Percentiles rank a stretch among this genome's conserved stretches.
These are phyloP conservation scores for Brachionus calyciflorus DNA, from an alignment of 1,140 invertebrate genomes.

Conservation along the genomic window DNA sequence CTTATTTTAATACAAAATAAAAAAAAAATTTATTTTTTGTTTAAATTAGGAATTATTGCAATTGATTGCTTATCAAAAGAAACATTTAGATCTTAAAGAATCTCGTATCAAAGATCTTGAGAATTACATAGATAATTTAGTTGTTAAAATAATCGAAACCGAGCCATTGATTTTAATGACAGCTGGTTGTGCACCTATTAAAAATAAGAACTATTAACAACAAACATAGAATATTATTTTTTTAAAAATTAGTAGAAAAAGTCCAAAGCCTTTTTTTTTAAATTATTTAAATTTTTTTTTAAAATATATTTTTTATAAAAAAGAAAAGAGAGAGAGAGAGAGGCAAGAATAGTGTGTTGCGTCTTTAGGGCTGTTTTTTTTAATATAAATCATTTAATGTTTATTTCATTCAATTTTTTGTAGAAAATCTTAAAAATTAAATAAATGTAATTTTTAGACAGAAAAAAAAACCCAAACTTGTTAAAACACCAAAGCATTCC, in stretches of 20 bases:
- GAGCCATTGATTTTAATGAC: conserved; percentile 44
- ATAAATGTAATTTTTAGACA: no score
- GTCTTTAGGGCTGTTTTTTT: no score
- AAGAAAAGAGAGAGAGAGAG: no score
- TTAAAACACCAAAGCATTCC: no score
- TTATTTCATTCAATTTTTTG: no score
- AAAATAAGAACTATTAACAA: background rate
- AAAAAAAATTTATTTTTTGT: background rate
- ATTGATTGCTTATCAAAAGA: conserved; percentile 41
- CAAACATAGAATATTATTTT: background rate
- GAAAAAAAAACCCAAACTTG: no score
- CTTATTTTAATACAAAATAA: background rate
- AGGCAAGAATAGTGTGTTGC: no score
- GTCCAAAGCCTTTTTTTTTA: background rate
- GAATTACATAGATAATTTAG: conserved; percentile 46
- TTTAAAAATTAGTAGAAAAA: background rate
- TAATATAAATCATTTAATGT: no score
- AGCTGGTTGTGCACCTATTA: background rate
- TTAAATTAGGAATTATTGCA: conserved; percentile 34
- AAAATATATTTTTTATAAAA: no score
- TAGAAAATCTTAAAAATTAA: no score
- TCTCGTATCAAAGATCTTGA: conserved; percentile 47
- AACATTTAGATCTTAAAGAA: conserved; percentile 29
- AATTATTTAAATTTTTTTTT: no score
- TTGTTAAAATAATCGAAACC: conserved; percentile 44